These are phyloP conservation scores for Dallia pectoralis DNA, from an alignment of 2,797 vertebrate genomes.

Conservation along the genomic window DNA sequence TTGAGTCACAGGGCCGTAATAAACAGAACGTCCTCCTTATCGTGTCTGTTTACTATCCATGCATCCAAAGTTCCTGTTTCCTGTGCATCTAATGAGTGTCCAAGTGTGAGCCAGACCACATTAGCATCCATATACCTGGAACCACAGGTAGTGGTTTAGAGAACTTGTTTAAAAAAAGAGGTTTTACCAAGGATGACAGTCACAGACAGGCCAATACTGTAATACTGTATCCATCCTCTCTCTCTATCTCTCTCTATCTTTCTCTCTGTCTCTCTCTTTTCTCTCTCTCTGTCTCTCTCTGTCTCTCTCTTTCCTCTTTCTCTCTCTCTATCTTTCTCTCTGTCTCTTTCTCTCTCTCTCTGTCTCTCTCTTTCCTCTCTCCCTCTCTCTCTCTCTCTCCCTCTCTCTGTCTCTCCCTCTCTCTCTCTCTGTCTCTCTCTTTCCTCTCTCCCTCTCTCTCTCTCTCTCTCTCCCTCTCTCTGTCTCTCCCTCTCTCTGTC, in stretches of 20 bases:
- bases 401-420: constrained; percentile 30
- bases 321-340: constrained; percentile 15
- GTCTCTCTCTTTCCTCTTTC: constrained; percentile 13
- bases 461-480: constrained; percentile 35
- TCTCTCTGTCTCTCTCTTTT: constrained; percentile 23
- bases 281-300: constrained; percentile 34
- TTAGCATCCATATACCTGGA: background rate
- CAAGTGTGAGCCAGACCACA: background rate
- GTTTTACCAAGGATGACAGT: constrained; percentile 40
- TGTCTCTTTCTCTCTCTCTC: constrained; percentile 32
- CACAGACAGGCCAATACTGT: background rate
- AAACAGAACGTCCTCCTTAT: background rate
- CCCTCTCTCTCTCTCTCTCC: constrained; percentile 30
- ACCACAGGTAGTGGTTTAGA: background rate
- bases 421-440: constrained; percentile 15
- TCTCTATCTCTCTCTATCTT: constrained; percentile 16
- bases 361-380: constrained; percentile 26
- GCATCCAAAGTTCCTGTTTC: background rate
- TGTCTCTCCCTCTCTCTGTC: constrained; percentile 24
- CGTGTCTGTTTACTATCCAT: background rate
- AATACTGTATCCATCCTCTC: too few species aligned
- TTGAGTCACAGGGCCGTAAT: background rate
- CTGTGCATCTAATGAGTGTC: background rate
- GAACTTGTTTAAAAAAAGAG: background rate
- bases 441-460: too few species aligned